These are phyloP conservation scores for Aegotheles bennettii DNA, from an alignment of 2,113 vertebrate genomes.

Conservation along the genomic window DNA sequence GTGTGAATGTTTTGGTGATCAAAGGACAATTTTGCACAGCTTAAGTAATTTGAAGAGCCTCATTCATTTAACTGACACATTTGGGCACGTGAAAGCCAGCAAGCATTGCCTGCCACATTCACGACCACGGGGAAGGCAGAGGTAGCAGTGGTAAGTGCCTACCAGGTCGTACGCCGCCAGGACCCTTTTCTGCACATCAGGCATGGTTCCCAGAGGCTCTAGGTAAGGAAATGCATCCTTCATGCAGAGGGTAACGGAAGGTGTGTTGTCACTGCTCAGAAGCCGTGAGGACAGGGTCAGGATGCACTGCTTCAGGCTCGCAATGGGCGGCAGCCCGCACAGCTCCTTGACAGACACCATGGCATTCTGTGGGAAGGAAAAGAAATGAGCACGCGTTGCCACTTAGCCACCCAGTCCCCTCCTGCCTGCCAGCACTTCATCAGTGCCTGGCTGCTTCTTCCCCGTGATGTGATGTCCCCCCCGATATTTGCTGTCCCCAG, in stretches of 20 bases:
- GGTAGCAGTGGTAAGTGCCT: background rate
- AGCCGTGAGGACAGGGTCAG: conserved; percentile 88
- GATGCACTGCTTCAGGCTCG: conserved; percentile 96
- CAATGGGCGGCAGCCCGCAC: conserved; percentile 93
- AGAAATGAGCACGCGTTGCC: background rate
- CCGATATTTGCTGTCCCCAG: rapidly evolving
- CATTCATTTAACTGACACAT: background rate
- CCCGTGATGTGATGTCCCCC: background rate
- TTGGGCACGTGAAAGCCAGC: background rate
- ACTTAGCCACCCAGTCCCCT: rapidly evolving
- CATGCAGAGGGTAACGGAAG: conserved; percentile 83
- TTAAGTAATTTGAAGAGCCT: background rate
- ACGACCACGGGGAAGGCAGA: rapidly evolving
- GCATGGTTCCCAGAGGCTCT: conserved; percentile 79
- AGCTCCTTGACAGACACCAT: conserved; percentile 91
- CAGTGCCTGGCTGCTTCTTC: background rate
- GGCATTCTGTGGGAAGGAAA: conserved; percentile 75
- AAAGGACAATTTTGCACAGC: background rate
- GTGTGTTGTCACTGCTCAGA: conserved; percentile 77
- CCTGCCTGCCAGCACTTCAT: background rate
- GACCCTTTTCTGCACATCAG: conserved; percentile 87
- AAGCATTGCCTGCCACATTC: rapidly evolving
- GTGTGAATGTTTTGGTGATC: background rate
- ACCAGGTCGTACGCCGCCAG: conserved; percentile 90
- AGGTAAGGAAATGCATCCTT: conserved; percentile 88